These are phyloP conservation scores for Mormyrus lacerda DNA, from an alignment of 2,113 vertebrate species.

Conservation along the genomic window DNA sequence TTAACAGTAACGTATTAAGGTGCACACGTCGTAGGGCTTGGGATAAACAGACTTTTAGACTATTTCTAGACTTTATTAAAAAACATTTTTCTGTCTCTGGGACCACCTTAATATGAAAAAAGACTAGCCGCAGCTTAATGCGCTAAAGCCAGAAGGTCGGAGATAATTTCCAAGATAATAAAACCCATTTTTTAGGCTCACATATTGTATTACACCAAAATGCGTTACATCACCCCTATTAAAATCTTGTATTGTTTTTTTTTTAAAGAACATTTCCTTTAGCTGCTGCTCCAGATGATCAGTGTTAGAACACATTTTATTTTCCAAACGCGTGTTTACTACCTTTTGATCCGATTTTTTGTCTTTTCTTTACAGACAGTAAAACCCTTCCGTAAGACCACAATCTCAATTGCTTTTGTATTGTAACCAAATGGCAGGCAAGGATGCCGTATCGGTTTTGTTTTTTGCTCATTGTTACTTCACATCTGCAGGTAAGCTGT, in stretches of 20 bases:
- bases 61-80: neutral
- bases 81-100: neutral
- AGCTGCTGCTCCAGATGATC: neutral
- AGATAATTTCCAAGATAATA: neutral
- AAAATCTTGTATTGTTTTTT: neutral
- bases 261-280: neutral
- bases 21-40: neutral
- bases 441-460: neutral
- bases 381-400: neutral
- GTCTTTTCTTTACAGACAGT: neutral
- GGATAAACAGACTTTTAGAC: neutral
- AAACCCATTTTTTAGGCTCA: neutral
- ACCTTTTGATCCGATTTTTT: neutral
- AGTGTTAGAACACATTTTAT: neutral
- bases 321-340: neutral
- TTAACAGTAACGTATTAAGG: neutral
- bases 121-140: neutral
- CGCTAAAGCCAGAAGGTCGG: too few species aligned
- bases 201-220: neutral
- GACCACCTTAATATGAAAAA: neutral
- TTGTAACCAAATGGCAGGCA: neutral
- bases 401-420: neutral
- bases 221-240: neutral
- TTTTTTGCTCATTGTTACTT: neutral
- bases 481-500: neutral